Percentiles rank a stretch among this genome's conserved stretches.
These are phyloP conservation scores for Poeciliopsis occidentalis DNA, from an alignment of 2,113 vertebrate species.

Conservation along the genomic window DNA sequence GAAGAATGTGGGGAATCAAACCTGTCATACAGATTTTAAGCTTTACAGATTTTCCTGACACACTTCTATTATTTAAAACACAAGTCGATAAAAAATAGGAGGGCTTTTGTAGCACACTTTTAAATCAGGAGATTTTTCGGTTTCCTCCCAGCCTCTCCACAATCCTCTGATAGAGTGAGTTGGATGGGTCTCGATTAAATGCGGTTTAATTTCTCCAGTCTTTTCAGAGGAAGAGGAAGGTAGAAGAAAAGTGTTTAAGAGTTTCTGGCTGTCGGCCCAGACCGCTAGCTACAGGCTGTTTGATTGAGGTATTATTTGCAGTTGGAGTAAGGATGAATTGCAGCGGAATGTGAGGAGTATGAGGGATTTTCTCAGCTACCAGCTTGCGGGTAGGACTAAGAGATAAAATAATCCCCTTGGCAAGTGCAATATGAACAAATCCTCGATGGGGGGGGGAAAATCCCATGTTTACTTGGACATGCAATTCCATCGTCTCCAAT, in stretches of 20 bases:
- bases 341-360: slow-evolving; percentile 60
- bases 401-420: slow-evolving; percentile 69
- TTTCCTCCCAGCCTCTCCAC: slow-evolving; percentile 7
- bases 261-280: slow-evolving; percentile 51
- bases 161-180: slow-evolving; percentile 21
- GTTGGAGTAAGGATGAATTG: slow-evolving; percentile 53
- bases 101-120: not conserved
- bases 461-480: slow-evolving; percentile 63
- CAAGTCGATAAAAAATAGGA: too few relatives aligned
- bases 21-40: too few relatives aligned
- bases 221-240: slow-evolving; percentile 32
- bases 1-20: too few relatives aligned
- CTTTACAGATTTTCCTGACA: too few relatives aligned
- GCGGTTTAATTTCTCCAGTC: slow-evolving; percentile 32
- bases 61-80: too few relatives aligned
- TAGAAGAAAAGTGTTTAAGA: slow-evolving; percentile 24
- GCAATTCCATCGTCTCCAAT: slow-evolving; percentile 42
- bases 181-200: slow-evolving; percentile 17
- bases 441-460: slow-evolving; percentile 52
- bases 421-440: slow-evolving; percentile 71
- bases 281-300: slow-evolving; percentile 42
- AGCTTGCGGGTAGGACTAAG: slow-evolving; percentile 42
- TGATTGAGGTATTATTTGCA: slow-evolving; percentile 65
- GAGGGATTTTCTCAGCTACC: slow-evolving; percentile 68
- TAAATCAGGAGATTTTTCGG: slow-evolving; percentile 13